Percentiles rank a stretch among this genome's conserved stretches.
Evolutionary conservation across 2,113 vertebrate genomes (phyloP).

Genomic region (Peromyscus polionotus): DNA sequence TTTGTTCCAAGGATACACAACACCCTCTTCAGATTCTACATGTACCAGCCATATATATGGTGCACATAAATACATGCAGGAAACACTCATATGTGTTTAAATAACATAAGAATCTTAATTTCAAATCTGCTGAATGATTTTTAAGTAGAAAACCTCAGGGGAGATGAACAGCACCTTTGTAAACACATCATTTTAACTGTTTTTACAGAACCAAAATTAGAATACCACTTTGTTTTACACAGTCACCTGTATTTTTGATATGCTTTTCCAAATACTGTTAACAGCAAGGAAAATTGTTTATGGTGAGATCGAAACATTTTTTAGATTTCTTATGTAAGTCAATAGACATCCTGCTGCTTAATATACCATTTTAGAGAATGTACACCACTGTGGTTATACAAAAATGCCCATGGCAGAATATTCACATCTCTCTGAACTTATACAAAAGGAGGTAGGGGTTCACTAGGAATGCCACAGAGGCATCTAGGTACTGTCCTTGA

Average conservation of each 20-base stretch:
- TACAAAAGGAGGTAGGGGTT: not conserved
- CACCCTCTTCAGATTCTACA: not conserved
- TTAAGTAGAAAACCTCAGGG: slow-evolving; percentile 49
- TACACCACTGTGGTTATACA: not conserved
- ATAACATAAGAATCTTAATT: not conserved
- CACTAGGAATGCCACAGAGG: not conserved
- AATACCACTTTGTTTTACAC: slow-evolving; percentile 62
- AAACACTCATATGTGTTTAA: not conserved
- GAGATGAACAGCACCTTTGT: not conserved
- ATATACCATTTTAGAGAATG: slow-evolving; percentile 59
- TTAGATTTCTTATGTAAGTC: slow-evolving; percentile 74
- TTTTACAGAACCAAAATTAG: slow-evolving; percentile 70
- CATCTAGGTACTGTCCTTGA: fast-evolving
- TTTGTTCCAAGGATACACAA: not conserved
- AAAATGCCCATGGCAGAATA: slow-evolving; percentile 18
- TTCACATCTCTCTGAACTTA: not conserved
- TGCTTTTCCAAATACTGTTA: slow-evolving; percentile 65
- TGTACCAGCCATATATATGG: not conserved
- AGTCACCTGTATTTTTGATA: slow-evolving; percentile 66
- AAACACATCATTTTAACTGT: slow-evolving; percentile 21
- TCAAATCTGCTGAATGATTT: slow-evolving; percentile 43
- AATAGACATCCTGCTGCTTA: slow-evolving; percentile 62
- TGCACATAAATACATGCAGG: not conserved
- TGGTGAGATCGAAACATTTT: slow-evolving; percentile 74
- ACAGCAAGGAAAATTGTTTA: slow-evolving; percentile 70